Evolutionary conservation across 2,797 vertebrate genomes (phyloP).

Genomic region (Gallinago stenura): DNA sequence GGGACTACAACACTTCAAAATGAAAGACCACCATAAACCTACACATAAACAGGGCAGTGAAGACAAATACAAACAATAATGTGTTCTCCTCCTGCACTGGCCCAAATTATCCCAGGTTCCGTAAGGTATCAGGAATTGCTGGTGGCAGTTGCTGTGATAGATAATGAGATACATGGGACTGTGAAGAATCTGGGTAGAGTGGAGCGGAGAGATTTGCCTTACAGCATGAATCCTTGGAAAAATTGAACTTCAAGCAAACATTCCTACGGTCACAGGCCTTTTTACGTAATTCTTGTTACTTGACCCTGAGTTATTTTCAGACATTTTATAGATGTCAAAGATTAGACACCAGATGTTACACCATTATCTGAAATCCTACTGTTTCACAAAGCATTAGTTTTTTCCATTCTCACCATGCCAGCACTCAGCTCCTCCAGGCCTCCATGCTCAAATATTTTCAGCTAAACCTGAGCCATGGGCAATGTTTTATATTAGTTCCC

Average conservation of each 20-base stretch:
- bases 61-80: background rate
- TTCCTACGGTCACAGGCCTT: background rate
- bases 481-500: background rate
- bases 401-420: background rate
- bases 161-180: background rate
- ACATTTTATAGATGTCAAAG: background rate
- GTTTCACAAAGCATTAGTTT: background rate
- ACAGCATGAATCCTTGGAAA: background rate
- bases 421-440: background rate
- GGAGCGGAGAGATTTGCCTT: background rate
- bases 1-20: background rate
- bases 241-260: background rate
- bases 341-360: background rate
- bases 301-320: background rate
- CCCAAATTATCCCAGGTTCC: background rate
- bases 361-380: background rate
- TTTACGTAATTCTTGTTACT: background rate
- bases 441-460: background rate
- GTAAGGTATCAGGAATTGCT: background rate
- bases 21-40: background rate
- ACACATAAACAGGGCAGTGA: background rate
- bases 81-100: background rate
- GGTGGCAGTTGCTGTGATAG: background rate
- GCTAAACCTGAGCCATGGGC: slow-evolving; percentile 28
- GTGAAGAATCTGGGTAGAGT: background rate